Conservation (phyloP, 2,113 vertebrate genomes). For the Suricata suricatta region DNA sequence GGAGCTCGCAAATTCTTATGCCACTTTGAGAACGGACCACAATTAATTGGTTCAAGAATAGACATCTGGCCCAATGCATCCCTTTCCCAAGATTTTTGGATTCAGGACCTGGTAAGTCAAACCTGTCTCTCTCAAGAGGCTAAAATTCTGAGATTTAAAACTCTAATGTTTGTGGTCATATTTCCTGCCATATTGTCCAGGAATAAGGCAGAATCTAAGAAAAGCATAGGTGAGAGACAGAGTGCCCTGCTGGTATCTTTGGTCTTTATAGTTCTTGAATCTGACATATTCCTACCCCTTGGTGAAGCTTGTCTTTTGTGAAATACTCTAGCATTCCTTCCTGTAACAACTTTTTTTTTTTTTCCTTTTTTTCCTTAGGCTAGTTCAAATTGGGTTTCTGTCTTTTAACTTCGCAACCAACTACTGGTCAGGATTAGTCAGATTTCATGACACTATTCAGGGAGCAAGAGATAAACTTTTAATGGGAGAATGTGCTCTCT, state of each 20-base stretch:
- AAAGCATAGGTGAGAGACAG: neutral
- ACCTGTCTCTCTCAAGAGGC: neutral
- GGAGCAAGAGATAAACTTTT: neutral
- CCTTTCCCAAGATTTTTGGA: neutral
- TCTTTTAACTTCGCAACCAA: neutral
- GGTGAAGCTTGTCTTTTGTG: neutral
- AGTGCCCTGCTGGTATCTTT: neutral
- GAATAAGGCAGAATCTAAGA: neutral
- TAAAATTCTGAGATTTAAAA: constrained; percentile 28
- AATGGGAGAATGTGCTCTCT: neutral
- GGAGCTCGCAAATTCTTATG: neutral
- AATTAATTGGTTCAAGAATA: neutral
- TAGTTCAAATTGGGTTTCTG: neutral
- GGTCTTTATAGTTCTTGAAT: neutral
- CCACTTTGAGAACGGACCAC: neutral
- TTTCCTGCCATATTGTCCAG: neutral
- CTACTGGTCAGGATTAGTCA: neutral
- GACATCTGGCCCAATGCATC: neutral
- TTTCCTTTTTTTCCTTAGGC: neutral
- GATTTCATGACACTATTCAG: neutral
- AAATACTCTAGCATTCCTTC: neutral
- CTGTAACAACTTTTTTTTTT: neutral
- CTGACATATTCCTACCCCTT: neutral
- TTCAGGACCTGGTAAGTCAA: neutral
- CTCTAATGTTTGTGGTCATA: neutral